Evolutionary conservation across 2,113 vertebrate genomes (phyloP), one percentile per base, ranked within the genome.

Genomic region (Xenopus tropicalis): DNA sequence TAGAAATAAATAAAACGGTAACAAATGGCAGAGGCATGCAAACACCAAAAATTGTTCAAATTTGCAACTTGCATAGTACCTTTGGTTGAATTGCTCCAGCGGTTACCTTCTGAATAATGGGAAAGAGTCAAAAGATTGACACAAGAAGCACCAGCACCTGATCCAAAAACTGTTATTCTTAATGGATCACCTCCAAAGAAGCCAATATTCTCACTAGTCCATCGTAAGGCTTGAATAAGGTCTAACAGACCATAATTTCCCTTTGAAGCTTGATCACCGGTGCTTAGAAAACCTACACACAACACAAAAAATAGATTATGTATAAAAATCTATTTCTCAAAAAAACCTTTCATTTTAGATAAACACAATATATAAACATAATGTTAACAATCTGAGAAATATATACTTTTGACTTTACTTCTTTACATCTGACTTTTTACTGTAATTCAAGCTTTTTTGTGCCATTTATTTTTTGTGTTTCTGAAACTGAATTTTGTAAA

Each of bases 81-180:
- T 98, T 99, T 99, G 88, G 97, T 98, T 86, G 97, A 98, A 94
- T 99, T 99, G 94, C 97, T 99, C 97, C 97, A 99, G 91, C 96
- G 96, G 93, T 98, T 98, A 88, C 97, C 97, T 94, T 99, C 97
- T 83, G 97, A 99, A 90, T 99, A 98, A 93, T 99, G 97, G 87
- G 97, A 99, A 85, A 99, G 90, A 68, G 97, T 99, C 88, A 99
- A 94, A 14, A 99, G 93, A 88, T 99, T 99, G 88, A 99, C 97
- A 79, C 96, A 99, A 37, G 97, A 99, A 65, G 95, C 97, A 48
- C 97, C 97, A 52, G 97, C 97, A 21, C 97, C 97, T 14, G 97
- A 99, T 87, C 97, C 97, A 83, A 99, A 99, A 88, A 99, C 97
- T 68, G 97, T 99, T 83, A 99, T 98, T 88, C 97, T 90, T 82